These are phyloP conservation scores for Sakesphorus luctuosus DNA, from an alignment of 2,113 vertebrate species.

Conservation along the genomic window DNA sequence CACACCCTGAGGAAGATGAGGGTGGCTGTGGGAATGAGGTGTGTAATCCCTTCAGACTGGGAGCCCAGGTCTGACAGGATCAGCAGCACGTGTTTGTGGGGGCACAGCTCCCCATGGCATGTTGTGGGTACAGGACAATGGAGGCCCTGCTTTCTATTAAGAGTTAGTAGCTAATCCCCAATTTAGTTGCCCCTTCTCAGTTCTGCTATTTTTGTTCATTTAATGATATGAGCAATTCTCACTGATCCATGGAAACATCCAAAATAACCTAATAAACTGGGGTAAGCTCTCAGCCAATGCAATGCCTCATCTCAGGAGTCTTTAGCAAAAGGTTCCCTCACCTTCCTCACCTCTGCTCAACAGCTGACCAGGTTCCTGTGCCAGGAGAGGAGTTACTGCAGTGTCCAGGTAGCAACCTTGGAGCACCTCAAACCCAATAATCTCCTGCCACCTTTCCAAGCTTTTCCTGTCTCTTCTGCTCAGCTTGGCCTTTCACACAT, in stretches of 20 bases:
- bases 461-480: neutral
- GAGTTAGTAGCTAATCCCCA: neutral
- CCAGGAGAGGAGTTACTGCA: neutral
- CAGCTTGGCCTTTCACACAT: neutral
- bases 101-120: rapidly evolving
- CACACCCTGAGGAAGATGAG: neutral
- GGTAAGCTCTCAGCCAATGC: neutral
- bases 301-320: neutral
- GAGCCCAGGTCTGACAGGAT: neutral
- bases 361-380: neutral
- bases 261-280: neutral
- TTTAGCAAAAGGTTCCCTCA: neutral
- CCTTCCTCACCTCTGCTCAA: neutral
- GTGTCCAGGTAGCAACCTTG: neutral
- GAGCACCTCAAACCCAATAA: neutral
- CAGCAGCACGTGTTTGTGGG: neutral
- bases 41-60: neutral
- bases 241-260: neutral
- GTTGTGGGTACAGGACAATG: no score
- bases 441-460: neutral
- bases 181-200: neutral
- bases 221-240: neutral
- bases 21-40: neutral
- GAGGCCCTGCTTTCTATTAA: neutral
- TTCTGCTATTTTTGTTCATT: neutral